Base-by-base conservation (phyloP, 2,888 invertebrate genomes). In the Agrotis segetum region DNA sequence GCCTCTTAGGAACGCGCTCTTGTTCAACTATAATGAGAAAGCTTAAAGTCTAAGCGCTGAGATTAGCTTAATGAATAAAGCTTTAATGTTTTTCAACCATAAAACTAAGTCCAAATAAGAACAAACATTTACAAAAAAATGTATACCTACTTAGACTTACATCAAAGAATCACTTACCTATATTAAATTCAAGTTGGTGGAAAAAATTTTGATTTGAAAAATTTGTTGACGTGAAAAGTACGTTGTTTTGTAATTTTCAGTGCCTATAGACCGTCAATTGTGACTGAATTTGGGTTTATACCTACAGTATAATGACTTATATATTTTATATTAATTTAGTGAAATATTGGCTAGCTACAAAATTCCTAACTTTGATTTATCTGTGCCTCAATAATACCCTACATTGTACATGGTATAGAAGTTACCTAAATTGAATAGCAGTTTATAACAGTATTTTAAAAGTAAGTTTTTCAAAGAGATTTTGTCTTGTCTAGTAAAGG, bases 401-500 rank as follows among this genome's bases (percentile, higher is more conserved):
- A 29, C 29, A 1, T 5, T 34, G n/a, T 56, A 34, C n/a, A 17
- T 56, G 0, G 11, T 40, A 9, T 40, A 2, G 40, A 40, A 40
- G 3, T 9, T 56, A n/a, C 29, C 1, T 13, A 13, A 1, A 13
- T 29, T 63, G 29, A 21, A 14, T 34, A 14, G 4, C 44, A 14
- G 13, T 19, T 19, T 21, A 46, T 14, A 17, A 53, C 14, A 14
- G 16, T 17, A 24, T 44, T 40, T 9, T 9, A 2, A 52, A 65
- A 62, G 64, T 47, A 71, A 11, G 40, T 40, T 40, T 40, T 67
- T 46, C 56, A 71, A 69, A 82, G 40, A 76, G 59, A 7, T 81
- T 82, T 83, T 79, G 74, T 79, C 73, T 88, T 87, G 85, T 88
- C 85, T 88, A 74, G 86, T 80, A 89, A 85, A 83, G 86, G 84